These are phyloP conservation scores for Calliphora vicina DNA, from an alignment of 1,140 invertebrate genomes.

Conservation along the genomic window DNA sequence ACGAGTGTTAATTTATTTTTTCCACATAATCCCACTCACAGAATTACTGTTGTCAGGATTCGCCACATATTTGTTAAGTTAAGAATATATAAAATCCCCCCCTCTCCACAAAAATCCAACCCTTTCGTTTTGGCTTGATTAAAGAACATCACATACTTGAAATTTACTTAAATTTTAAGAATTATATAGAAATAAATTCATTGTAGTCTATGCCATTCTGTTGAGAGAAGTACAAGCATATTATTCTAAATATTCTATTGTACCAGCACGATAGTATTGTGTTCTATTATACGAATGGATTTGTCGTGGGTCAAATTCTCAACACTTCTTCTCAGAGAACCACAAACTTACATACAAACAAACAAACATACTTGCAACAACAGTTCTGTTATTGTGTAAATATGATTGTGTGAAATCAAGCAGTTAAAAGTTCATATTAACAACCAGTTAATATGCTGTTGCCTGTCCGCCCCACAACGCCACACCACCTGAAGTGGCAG, in stretches of 20 bases:
- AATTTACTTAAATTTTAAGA: background rate
- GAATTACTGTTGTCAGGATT: background rate
- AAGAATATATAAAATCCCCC: too few relatives aligned
- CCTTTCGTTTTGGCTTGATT: background rate
- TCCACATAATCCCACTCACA: background rate
- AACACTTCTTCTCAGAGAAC: background rate
- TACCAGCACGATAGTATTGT: too few relatives aligned
- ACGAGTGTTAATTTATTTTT: background rate
- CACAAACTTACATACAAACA: background rate
- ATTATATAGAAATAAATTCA: background rate
- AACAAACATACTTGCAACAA: too few relatives aligned
- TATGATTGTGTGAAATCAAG: background rate
- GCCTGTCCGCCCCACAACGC: too few relatives aligned
- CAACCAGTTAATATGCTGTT: background rate
- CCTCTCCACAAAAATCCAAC: too few relatives aligned
- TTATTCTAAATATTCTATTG: too few relatives aligned
- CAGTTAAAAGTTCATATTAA: background rate
- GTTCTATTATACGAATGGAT: background rate
- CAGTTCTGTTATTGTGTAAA: background rate
- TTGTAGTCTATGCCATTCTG: background rate
- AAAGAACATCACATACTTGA: background rate
- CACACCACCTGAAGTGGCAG: too few relatives aligned
- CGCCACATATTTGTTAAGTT: background rate
- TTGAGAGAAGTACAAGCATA: too few relatives aligned
- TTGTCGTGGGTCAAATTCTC: conserved; percentile 2